These are phyloP conservation scores for Redunca redunca DNA, from an alignment of 2,113 vertebrate genomes.

Conservation along the genomic window DNA sequence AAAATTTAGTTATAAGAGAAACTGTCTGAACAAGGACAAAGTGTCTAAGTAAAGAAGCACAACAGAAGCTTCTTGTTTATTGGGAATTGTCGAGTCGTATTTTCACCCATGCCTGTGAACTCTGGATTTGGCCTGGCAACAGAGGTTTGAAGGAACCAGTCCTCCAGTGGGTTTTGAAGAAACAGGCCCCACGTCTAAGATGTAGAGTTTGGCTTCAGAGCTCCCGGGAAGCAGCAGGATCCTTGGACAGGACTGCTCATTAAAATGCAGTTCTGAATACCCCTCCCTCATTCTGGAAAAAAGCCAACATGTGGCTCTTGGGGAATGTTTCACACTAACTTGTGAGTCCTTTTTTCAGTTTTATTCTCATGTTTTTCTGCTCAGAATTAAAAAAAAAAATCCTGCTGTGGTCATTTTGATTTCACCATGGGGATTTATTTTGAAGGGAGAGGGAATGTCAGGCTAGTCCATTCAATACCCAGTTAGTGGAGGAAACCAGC, in stretches of 20 bases:
- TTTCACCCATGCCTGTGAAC: neutral
- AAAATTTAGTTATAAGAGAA: neutral
- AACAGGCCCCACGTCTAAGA: neutral
- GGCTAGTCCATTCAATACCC: neutral
- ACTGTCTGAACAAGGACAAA: neutral
- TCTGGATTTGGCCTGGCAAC: neutral
- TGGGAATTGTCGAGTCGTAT: neutral
- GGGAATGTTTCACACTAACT: neutral
- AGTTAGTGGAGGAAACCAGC: neutral
- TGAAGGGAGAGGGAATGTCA: rapidly evolving
- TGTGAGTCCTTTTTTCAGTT: neutral
- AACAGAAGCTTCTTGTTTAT: neutral
- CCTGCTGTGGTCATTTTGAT: neutral
- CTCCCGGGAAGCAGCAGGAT: neutral
- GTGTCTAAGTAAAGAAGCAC: neutral
- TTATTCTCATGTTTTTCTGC: neutral
- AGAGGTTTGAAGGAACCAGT: neutral
- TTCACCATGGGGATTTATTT: neutral
- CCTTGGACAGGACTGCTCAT: neutral
- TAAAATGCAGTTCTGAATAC: neutral
- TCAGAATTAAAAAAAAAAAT: neutral
- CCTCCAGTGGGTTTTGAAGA: neutral
- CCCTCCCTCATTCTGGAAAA: neutral
- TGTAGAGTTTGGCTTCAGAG: neutral
- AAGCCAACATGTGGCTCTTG: neutral